These are phyloP conservation scores for Hydrotaea cyrtoneurina DNA, from an alignment of 2,888 invertebrate species.

Conservation along the genomic window DNA sequence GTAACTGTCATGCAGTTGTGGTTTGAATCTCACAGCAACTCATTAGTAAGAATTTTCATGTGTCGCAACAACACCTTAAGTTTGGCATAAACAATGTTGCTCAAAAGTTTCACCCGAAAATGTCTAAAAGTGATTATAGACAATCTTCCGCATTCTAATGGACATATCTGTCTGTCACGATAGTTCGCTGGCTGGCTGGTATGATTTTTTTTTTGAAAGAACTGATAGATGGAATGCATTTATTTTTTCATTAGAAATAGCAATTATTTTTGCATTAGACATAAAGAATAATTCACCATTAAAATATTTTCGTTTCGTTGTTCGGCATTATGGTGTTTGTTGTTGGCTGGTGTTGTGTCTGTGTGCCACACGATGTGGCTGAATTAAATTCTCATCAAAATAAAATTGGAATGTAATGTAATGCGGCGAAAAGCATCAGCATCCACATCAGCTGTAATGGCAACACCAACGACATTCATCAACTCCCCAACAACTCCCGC, in stretches of 20 bases:
- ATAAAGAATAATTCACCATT: slow-evolving; percentile 59
- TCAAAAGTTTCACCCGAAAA: neutral
- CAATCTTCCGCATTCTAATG: slow-evolving; percentile 60
- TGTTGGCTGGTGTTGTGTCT: neutral
- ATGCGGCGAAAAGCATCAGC: slow-evolving; percentile 42
- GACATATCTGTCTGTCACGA: neutral
- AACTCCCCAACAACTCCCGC: slow-evolving; percentile 68
- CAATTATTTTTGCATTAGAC: slow-evolving; percentile 65
- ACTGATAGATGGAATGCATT: slow-evolving; percentile 25
- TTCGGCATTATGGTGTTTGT: neutral
- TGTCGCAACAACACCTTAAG: neutral
- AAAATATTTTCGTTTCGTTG: slow-evolving; percentile 56
- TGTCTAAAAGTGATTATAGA: slow-evolving; percentile 28
- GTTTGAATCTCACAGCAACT: too few species aligned
- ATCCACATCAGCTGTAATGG: slow-evolving; percentile 17
- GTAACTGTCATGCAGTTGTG: too few species aligned
- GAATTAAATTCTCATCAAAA: slow-evolving; percentile 65
- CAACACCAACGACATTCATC: slow-evolving; percentile 27
- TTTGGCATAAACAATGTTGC: neutral
- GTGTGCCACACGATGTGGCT: slow-evolving; percentile 52
- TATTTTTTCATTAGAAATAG: slow-evolving; percentile 49
- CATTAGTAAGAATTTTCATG: too few species aligned
- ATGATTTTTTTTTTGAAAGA: neutral
- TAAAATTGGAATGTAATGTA: slow-evolving; percentile 57
- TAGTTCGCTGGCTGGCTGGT: too few species aligned